Evolutionary conservation across 2,888 invertebrate genomes (phyloP), one percentile per base, ranked within the genome.

Genomic region (Octonoba sinensis): DNA sequence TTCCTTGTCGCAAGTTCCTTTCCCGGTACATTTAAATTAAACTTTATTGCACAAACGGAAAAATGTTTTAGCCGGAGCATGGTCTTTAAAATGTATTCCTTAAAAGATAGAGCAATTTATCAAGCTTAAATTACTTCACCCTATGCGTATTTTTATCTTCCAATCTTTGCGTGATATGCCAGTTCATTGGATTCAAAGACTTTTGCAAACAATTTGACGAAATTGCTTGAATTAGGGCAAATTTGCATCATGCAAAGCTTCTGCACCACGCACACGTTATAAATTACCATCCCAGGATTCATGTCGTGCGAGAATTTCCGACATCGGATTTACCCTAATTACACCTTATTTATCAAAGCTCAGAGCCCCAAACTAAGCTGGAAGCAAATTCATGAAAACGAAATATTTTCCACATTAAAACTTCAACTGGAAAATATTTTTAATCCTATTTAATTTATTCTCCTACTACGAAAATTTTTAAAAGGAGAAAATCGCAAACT

Each of bases 251-350:
- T 54, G n/a, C n/a, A n/a, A 20, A 18, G 54, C 54, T 8, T 54
- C n/a, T 54, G 16, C 15, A 16, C 54, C n/a, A 54, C 18, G 54
- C 54, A n/a, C n/a, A 54, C 54, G n/a, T 73, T 73, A 73, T 62
- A 73, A 73, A 73, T 64, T 64, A 64, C 73, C 73, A 64, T 64
- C 64, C 49, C n/a, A 46, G 13, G 20, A 20, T 46, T 44, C 73
- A n/a, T 54, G 64, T 44, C 54, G 36, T 44, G n/a, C 62, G 64
- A 73, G 49, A 36, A 64, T 54, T 73, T 51, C 65, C 24, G 65
- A 74, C 65, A 27, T 13, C 46, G 57, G 74, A 74, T 65, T 66
- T 74, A 57, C 56, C 74, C 24, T 66, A 74, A 74, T 74, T 74
- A 74, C 47, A 15, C 47, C 12, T 15, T 64, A 74, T 74, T 74